Conservation (phyloP, 1,140 invertebrate species). For the Parasteatoda tepidariorum region DNA sequence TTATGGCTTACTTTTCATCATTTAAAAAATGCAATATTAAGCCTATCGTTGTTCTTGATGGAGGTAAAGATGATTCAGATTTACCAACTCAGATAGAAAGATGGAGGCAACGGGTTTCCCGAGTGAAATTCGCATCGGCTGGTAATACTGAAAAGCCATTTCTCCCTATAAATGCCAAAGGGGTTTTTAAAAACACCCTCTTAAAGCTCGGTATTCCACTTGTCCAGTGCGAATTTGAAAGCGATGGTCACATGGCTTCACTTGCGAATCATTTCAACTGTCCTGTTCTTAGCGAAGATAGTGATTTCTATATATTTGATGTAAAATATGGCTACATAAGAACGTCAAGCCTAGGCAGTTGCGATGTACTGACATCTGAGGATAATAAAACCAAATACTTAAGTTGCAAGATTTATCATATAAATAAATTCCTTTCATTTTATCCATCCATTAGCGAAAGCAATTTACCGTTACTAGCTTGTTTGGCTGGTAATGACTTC, state of each 20-base stretch:
- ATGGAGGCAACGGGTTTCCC: conserved; percentile 67
- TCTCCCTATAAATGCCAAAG: conserved; percentile 73
- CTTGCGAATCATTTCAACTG: conserved; percentile 81
- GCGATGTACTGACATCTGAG: conserved; percentile 32
- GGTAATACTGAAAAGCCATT: too few relatives aligned
- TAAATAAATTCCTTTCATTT: conserved; percentile 76
- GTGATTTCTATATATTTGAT: conserved; percentile 91
- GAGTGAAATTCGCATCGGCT: conserved; percentile 17
- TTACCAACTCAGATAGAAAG: conserved; percentile 77
- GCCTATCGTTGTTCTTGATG: conserved; percentile 85
- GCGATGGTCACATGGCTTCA: conserved; percentile 84
- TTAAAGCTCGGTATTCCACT: conserved; percentile 75
- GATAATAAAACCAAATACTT: conserved; percentile 66
- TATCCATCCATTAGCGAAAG: conserved; percentile 77
- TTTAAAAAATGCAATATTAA: conserved; percentile 79
- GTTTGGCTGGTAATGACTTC: conserved; percentile 88
- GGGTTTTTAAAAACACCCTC: conserved; percentile 79
- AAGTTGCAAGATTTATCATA: conserved; percentile 78
- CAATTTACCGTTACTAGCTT: conserved; percentile 81
- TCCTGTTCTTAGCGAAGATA: conserved; percentile 88
- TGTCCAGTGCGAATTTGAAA: conserved; percentile 84
- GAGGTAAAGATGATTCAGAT: conserved; percentile 76
- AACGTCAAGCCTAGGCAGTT: conserved; percentile 75
- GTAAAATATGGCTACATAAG: conserved; percentile 79
- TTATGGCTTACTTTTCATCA: conserved; percentile 78